Base-by-base conservation (phyloP, 2,888 invertebrate species). In the Alviniconcha strummeri region DNA sequence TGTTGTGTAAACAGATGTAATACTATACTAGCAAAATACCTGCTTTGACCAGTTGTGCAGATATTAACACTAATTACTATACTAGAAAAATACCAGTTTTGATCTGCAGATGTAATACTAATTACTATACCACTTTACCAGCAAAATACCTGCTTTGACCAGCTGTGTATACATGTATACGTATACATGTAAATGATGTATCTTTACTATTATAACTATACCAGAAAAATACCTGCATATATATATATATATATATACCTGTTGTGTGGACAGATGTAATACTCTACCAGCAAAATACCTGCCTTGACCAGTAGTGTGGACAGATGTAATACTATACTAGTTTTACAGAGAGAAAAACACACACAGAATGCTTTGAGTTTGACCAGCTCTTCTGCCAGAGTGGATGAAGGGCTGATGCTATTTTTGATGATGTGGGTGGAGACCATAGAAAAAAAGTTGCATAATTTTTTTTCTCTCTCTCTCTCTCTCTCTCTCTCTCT, bases 401-500 rank as follows among this genome's bases (percentile, higher is more conserved):
- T 64, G 64, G 15, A 64, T 64, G 4, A 9, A 64, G 64, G 36
- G 36, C 36, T 36, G 36, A 36, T 36, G 36, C 3, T 36, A 36
- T 3, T 36, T 36, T 36, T 36, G 36, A 36, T 36, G 36, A 36
- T 36, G 36, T 36, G 36, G 36, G 36, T 36, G 36, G 36, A 36
- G 36, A 36, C 15, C 15, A 64, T 64, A 13, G 64, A 13, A 13
- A 64, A 64, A 15, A 64, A 4, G 9, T 13, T 64, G 64, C 15
- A 64, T 64, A 64, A 3, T 1, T 64, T 64, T 64, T 13, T 64
- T 9, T 13, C 64, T 64, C 9, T 7, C 60, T 9, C 7, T 9
- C 8, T 60, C 72, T 72, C 72, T 72, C 72, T 72, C 72, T 72
- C 72, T 72, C 72, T 72, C 72, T 72, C 72, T 72, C 72, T 72